These are phyloP conservation scores for Pogonomyrmex barbatus DNA, from an alignment of 1,140 invertebrate species.

Conservation along the genomic window DNA sequence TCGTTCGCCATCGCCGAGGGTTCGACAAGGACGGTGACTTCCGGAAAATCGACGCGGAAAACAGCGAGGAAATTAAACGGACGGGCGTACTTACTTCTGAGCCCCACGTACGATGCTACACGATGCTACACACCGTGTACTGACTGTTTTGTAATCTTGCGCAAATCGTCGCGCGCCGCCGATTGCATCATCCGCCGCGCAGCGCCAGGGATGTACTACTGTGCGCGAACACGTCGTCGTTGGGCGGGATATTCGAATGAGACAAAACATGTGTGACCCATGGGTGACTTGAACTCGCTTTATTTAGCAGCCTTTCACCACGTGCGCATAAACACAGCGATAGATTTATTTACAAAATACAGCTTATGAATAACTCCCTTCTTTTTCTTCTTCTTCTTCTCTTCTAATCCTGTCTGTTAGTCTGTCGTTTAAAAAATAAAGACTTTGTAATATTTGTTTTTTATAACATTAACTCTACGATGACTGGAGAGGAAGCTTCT, in stretches of 20 bases:
- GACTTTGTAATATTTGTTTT: neutral
- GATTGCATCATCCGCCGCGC: neutral
- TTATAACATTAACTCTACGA: neutral
- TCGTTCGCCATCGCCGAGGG: neutral
- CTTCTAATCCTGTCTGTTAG: neutral
- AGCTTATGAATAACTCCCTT: neutral
- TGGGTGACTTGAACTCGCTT: no score
- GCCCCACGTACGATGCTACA: neutral
- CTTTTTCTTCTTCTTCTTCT: neutral
- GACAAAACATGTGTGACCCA: neutral
- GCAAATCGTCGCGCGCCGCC: neutral
- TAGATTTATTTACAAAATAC: neutral
- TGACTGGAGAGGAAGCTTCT: neutral
- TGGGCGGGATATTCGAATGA: conserved; percentile 21
- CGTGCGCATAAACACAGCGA: neutral
- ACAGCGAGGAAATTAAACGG: no score
- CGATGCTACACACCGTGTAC: neutral
- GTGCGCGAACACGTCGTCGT: no score
- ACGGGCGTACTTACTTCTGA: no score
- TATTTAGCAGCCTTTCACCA: neutral
- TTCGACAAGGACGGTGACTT: neutral
- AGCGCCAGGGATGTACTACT: neutral
- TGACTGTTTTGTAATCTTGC: conserved; percentile 4
- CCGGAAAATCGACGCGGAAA: neutral
- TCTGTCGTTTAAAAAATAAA: conserved; percentile 34